These are phyloP conservation scores for Ectropis grisescens DNA, from an alignment of 1,140 invertebrate genomes.

Conservation along the genomic window DNA sequence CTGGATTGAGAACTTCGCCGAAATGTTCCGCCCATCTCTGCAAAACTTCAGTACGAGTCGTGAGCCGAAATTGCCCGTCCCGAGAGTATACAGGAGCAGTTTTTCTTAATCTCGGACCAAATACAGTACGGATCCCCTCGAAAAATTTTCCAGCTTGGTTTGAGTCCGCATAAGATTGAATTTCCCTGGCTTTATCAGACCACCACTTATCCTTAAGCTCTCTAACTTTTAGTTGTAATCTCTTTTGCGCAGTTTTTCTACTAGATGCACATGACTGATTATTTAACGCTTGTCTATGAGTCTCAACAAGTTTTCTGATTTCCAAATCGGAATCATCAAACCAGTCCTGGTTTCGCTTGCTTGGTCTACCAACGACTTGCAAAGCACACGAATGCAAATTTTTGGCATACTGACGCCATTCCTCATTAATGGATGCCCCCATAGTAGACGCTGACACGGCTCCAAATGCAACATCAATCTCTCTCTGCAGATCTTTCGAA, in stretches of 20 bases:
- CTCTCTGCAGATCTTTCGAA: too few species aligned
- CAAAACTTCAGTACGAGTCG: constrained; percentile 3
- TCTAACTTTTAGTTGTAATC: constrained; percentile 9
- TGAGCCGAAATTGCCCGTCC: constrained; percentile 4
- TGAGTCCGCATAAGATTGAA: constrained; percentile 13
- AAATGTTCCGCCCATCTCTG: constrained; percentile 14
- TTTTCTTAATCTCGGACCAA: constrained; percentile 8
- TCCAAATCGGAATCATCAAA: constrained; percentile 9
- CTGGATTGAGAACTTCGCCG: constrained; percentile 12
- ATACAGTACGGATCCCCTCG: constrained; percentile 8
- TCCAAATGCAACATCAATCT: constrained; percentile 6
- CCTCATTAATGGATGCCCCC: too few species aligned
- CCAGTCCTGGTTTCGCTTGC: constrained; percentile 13
- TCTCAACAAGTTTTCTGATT: constrained; percentile 6
- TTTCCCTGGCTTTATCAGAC: constrained; percentile 7
- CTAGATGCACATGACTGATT: neutral
- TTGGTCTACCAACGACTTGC: constrained; percentile 5
- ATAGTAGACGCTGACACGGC: too few species aligned
- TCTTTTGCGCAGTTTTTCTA: constrained; percentile 2
- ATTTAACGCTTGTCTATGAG: constrained; percentile 3
- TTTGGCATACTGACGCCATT: constrained; percentile 4
- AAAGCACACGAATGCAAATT: constrained; percentile 4
- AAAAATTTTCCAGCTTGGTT: constrained; percentile 13
- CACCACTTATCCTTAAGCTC: constrained; percentile 15
- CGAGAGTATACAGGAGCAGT: constrained; percentile 8